Base-by-base conservation (phyloP, 2,797 vertebrate species). In the Halcyon leucocephala region DNA sequence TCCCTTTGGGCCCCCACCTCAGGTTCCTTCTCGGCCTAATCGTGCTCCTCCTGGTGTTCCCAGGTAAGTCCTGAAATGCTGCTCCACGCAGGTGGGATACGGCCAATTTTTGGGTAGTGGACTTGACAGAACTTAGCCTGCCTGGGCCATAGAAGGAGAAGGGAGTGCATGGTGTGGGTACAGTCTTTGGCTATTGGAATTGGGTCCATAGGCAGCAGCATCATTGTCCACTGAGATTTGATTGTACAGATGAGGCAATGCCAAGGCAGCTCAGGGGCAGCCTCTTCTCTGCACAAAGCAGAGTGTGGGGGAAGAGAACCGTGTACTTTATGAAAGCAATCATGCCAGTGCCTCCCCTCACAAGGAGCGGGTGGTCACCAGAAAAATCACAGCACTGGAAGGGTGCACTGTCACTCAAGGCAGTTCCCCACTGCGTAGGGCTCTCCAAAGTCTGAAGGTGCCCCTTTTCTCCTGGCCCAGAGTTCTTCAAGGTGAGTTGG, bases 11-110 rank as follows among this genome's bases (percentile, higher is more conserved):
- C 99, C 99, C 67, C 98, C 99, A 10, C 99, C 99, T 92, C 99
- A 99, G 82, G 99, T 99, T 97, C 99, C 99, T 93, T 99, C 99
- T 88, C 98, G 99, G 92, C 99, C 99, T 87, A 99, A 99, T 98
- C 99, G 99, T 2, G 99, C 99, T 48, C 99, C 99, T 71, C 99
- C 99, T 15, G 99, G 99, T 85, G 99, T 99, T 83, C 99, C 99
- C 96, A 99, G 99, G 99, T 99, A 98, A 99, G 99, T 98, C 65
- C 89, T 84, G 78, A 85, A 29, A 65, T 0, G 1, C 46, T 31
- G 66, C 65, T 42, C 51, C 39, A 2, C 1, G 0, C 67, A 54
- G 37, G n/a, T 87, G 84, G 69, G 84, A 14, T 25, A 1, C 24
- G 31, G 26, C 41, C 15, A 14, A 17, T 18, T 51, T 87, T 90